Conservation (phyloP, 2,888 invertebrate genomes). For the Orchesella flavescens region DNA sequence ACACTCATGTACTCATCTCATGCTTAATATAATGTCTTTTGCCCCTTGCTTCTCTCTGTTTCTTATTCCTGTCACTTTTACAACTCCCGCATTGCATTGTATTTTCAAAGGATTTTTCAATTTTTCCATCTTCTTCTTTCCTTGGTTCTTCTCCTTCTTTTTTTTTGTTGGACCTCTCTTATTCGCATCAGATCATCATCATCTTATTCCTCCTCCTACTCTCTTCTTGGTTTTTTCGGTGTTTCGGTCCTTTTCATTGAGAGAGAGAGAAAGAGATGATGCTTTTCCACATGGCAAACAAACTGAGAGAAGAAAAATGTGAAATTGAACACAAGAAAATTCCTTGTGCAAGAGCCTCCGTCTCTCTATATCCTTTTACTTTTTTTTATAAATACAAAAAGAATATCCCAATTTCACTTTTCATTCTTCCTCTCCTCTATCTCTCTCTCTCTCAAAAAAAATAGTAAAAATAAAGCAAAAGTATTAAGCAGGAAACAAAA, state of each 20-base stretch:
- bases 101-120: background rate
- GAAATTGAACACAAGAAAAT: conserved; percentile 46
- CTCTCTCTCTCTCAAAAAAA: conserved; percentile 9
- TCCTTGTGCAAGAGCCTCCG: conserved; percentile 10
- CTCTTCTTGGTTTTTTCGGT: background rate
- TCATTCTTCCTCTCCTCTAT: conserved; percentile 9
- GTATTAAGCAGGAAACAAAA: background rate
- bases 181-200: conserved; percentile 5
- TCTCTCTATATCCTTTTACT: conserved; percentile 2
- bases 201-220: conserved; percentile 16
- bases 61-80: conserved; percentile 20
- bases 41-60: conserved; percentile 26
- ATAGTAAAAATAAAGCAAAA: conserved; percentile 11
- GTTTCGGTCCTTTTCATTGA: background rate
- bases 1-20: conserved; percentile 27
- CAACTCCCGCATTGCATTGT: conserved; percentile 24
- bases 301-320: conserved; percentile 19
- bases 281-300: background rate
- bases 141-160: background rate
- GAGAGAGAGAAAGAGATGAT: background rate
- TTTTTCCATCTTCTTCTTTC: conserved; percentile 12
- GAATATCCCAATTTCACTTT: conserved; percentile 28
- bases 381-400: conserved; percentile 25
- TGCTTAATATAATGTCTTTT: conserved; percentile 41
- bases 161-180: conserved; percentile 10